Conservation (phyloP, 2,113 vertebrate genomes). For the Tachysurus fulvidraco region DNA sequence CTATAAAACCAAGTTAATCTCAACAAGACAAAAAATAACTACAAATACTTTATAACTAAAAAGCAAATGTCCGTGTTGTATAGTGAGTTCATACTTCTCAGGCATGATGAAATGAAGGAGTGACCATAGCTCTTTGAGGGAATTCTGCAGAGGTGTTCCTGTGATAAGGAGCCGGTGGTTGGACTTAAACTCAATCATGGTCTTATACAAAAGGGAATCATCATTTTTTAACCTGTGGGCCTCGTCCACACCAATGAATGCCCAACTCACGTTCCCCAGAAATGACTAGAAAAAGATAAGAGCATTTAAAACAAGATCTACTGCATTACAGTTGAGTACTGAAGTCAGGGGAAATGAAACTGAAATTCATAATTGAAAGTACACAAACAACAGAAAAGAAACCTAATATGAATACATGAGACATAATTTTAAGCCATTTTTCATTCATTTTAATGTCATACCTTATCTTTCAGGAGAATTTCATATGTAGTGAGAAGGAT, state of each 20-base stretch:
- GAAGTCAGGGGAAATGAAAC: neutral
- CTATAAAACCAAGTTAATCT: neutral
- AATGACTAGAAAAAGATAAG: conserved; percentile 79
- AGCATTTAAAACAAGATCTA: neutral
- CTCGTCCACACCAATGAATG: conserved; percentile 96
- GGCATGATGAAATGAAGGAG: conserved; percentile 99
- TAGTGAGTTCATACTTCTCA: conserved; percentile 85
- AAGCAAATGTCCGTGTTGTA: neutral
- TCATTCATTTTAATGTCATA: conserved; percentile 55
- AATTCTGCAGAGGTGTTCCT: conserved; percentile 96
- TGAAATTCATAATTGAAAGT: neutral
- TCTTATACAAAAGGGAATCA: conserved; percentile 96
- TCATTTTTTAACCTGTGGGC: conserved; percentile 98
- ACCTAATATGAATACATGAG: neutral
- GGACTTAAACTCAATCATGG: conserved; percentile 97
- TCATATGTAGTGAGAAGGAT: conserved; percentile 95
- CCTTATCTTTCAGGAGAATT: conserved; percentile 98
- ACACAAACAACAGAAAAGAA: neutral
- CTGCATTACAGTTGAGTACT: neutral
- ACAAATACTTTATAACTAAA: neutral
- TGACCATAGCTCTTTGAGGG: conserved; percentile 98
- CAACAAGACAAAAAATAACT: neutral
- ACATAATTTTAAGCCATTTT: neutral
- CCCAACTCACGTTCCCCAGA: conserved; percentile 92
- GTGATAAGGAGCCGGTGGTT: conserved; percentile 97